A percentile compares a stretch with the other conserved stretches of the same genome.
phyloP scores from a whole-genome alignment of 2,888 invertebrate species.

The Aethes cnicana region DNA sequence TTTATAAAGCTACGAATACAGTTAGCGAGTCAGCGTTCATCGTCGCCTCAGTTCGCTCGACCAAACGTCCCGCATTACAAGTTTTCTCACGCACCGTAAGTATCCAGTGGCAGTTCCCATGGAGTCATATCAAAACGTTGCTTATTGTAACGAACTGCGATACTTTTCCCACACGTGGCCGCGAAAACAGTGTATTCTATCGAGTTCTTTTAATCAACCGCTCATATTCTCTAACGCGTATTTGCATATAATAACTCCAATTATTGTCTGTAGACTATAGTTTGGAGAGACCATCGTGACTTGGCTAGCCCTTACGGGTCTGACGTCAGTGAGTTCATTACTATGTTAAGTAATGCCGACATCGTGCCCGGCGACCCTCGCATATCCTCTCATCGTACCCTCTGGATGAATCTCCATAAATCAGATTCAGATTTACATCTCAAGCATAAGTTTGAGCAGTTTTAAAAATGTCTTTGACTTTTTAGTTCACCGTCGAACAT shows the following conservation, averaged over 20 bases:
- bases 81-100: constrained; percentile 12
- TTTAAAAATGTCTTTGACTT: constrained; percentile 15
- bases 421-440: constrained; percentile 21
- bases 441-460: constrained; percentile 13
- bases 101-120: constrained; percentile 10
- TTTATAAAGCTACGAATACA: no score
- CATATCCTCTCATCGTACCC: constrained; percentile 7
- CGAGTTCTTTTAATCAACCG: constrained; percentile 10
- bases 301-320: background rate
- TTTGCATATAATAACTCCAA: constrained; percentile 2
- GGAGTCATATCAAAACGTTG: constrained; percentile 14
- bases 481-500: background rate
- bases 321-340: constrained; percentile 11
- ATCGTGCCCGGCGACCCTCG: constrained; percentile 3
- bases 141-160: constrained; percentile 5
- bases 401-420: constrained; percentile 18
- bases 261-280: background rate
- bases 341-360: constrained; percentile 22
- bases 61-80: constrained; percentile 9
- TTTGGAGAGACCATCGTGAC: background rate
- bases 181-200: constrained; percentile 14
- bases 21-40: no score
- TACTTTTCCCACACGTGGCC: constrained; percentile 13
- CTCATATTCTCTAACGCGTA: constrained; percentile 11
- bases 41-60: background rate